A percentile compares a stretch with the other conserved stretches of the same genome.
phyloP scores from a whole-genome alignment of 2,888 invertebrate genomes.

The Scaptomyza reducta region DNA sequence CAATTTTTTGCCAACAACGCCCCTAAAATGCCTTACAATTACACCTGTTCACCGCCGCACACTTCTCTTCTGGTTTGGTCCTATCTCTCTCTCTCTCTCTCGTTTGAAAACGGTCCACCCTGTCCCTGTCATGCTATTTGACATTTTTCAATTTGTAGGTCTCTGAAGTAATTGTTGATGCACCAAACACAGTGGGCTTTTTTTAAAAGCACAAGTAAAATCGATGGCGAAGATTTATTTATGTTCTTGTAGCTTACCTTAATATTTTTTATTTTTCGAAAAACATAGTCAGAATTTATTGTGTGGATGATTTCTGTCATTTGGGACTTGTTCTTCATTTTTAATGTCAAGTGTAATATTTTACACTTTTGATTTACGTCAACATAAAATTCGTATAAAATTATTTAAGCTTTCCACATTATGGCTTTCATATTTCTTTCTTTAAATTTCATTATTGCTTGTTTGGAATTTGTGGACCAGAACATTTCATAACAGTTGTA shows the following conservation, averaged over 20 bases:
- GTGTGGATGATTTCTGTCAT: not conserved
- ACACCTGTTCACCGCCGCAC: slow-evolving; percentile 15
- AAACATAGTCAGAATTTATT: not conserved
- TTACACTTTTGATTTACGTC: too few relatives aligned
- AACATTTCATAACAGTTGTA: not conserved
- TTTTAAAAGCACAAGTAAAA: not conserved
- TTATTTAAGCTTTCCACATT: too few relatives aligned
- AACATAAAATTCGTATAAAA: too few relatives aligned
- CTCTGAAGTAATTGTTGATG: slow-evolving; percentile 24
- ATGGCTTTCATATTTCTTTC: too few relatives aligned
- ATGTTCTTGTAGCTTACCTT: not conserved
- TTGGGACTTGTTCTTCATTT: not conserved
- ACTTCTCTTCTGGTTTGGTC: not conserved
- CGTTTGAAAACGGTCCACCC: not conserved
- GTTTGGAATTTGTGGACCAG: not conserved
- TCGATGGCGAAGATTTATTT: not conserved
- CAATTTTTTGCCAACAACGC: slow-evolving; percentile 45
- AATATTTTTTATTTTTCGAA: not conserved
- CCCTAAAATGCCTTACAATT: slow-evolving; percentile 25
- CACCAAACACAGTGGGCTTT: slow-evolving; percentile 19
- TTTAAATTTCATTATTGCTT: too few relatives aligned
- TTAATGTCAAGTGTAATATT: not conserved
- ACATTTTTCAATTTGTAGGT: slow-evolving; percentile 60
- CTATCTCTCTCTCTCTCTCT: not conserved
- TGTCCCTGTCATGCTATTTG: slow-evolving; percentile 46